These are phyloP conservation scores for Martes flavigula DNA, from an alignment of 2,797 vertebrate genomes.

Conservation along the genomic window DNA sequence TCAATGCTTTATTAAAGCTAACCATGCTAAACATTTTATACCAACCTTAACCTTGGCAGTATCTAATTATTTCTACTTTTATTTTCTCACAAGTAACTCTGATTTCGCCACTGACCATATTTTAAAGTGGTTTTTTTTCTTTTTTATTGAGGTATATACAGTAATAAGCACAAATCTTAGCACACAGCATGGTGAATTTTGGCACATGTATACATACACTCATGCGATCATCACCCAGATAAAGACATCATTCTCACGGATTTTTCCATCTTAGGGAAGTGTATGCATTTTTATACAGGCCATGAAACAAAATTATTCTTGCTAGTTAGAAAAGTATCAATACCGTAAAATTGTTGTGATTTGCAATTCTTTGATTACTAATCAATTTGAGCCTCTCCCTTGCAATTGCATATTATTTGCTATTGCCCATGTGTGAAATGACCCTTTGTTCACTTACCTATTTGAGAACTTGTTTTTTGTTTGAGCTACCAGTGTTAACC, in stretches of 20 bases:
- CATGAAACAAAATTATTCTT: background rate
- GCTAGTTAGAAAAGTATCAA: background rate
- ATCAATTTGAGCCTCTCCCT: background rate
- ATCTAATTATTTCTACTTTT: constrained; percentile 27
- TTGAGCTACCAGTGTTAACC: background rate
- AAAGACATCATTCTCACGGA: background rate
- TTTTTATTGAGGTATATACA: background rate
- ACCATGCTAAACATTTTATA: background rate
- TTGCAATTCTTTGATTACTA: background rate
- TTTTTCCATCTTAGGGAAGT: constrained; percentile 10
- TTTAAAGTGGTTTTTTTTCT: background rate
- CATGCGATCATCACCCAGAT: background rate
- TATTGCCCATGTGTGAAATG: background rate
- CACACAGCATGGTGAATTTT: background rate
- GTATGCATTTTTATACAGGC: background rate
- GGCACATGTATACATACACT: background rate
- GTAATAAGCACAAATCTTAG: background rate
- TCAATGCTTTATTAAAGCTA: background rate
- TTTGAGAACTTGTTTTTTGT: background rate
- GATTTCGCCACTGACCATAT: background rate
- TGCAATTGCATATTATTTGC: background rate
- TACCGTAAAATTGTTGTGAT: background rate
- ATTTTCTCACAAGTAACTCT: background rate
- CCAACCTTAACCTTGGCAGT: background rate
- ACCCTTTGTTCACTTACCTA: background rate